Evolutionary conservation across 2,113 vertebrate genomes (phyloP).

Genomic region (Globicephala melas): DNA sequence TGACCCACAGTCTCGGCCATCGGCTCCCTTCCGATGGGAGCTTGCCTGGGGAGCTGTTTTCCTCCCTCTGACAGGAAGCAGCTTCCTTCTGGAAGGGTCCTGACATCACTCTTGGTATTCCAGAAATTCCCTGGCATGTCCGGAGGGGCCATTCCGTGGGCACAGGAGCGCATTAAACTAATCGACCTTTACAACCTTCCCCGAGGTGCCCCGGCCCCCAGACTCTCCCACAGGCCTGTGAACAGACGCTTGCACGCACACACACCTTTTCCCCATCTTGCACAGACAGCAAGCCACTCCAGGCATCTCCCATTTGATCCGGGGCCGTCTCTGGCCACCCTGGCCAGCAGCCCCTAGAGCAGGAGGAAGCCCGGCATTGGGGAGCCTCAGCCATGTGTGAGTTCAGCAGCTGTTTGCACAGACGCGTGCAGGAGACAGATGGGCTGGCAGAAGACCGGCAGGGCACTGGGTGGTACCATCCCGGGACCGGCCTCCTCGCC

Average conservation of each 20-base stretch:
- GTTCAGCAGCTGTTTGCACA: background rate
- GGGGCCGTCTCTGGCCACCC: rapidly evolving
- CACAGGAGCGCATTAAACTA: rapidly evolving
- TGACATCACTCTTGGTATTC: background rate
- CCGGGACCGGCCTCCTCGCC: rapidly evolving
- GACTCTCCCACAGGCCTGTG: background rate
- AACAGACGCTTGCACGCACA: background rate
- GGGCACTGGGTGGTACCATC: rapidly evolving
- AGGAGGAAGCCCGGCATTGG: rapidly evolving
- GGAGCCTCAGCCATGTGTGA: background rate
- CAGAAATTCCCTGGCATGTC: background rate
- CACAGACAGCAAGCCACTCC: background rate
- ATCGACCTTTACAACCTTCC: background rate
- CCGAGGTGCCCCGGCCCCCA: background rate
- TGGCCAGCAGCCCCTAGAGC: background rate
- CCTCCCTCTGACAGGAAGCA: background rate
- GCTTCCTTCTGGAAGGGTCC: background rate
- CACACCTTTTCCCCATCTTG: too few relatives aligned
- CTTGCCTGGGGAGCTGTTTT: background rate
- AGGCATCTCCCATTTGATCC: rapidly evolving
- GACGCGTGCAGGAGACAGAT: rapidly evolving
- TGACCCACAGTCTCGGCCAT: background rate
- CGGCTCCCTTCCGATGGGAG: rapidly evolving
- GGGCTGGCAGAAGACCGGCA: background rate
- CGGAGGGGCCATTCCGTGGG: background rate